phyloP scores from a whole-genome alignment of 2,888 invertebrate species.

The Smittia sp. region DNA sequence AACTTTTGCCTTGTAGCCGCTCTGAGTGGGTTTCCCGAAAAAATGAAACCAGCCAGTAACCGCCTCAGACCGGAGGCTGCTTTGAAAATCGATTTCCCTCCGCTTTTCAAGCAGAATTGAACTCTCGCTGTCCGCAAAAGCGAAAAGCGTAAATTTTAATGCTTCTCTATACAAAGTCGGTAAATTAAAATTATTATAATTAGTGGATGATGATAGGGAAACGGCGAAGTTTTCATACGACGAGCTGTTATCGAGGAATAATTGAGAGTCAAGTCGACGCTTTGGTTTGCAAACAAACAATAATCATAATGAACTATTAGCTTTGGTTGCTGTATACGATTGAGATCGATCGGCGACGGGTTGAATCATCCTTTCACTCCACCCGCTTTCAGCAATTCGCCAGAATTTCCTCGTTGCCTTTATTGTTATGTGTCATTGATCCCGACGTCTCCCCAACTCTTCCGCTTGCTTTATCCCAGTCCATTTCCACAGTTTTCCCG shows the following conservation, averaged over 20 bases:
- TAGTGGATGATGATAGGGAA: conserved; percentile 16
- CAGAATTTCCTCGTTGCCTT: conserved; percentile 35
- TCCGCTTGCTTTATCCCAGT: background rate
- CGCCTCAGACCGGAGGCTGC: too few relatives aligned
- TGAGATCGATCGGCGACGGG: too few relatives aligned
- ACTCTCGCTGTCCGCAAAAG: too few relatives aligned
- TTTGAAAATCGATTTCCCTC: too few relatives aligned
- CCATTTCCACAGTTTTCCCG: conserved; percentile 2
- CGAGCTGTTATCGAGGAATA: background rate
- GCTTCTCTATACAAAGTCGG: background rate
- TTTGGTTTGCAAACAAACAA: background rate
- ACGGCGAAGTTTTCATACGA: background rate
- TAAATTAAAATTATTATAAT: too few relatives aligned
- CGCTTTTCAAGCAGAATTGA: too few relatives aligned
- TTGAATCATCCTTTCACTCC: background rate
- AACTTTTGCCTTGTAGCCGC: too few relatives aligned
- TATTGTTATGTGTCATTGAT: conserved; percentile 41
- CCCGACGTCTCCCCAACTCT: conserved; percentile 36
- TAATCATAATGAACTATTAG: background rate
- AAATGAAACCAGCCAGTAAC: too few relatives aligned
- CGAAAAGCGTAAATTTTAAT: too few relatives aligned
- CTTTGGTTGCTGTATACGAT: too few relatives aligned
- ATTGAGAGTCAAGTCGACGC: background rate
- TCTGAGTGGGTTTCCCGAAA: too few relatives aligned
- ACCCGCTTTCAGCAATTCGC: conserved; percentile 17